Conservation (phyloP, 2,888 invertebrate species). For the Philereme transversata region DNA sequence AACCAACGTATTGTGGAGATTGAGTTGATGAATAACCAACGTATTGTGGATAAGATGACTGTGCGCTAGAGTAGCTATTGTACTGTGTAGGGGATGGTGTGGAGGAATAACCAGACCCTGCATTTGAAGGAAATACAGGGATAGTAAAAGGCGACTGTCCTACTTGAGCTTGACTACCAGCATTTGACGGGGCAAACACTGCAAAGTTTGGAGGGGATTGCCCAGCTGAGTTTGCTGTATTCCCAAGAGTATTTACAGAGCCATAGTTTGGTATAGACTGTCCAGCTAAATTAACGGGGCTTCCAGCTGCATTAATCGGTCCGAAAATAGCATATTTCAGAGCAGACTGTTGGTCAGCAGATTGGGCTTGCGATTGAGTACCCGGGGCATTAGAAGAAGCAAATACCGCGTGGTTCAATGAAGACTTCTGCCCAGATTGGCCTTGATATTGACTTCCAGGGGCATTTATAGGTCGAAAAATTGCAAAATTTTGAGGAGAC, state of each 20-base stretch:
- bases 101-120: constrained; percentile 8
- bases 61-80: neutral
- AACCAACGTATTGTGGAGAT: neutral
- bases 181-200: constrained; percentile 4
- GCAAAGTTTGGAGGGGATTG: constrained; percentile 6
- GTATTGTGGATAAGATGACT: constrained; percentile 7
- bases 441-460: constrained; percentile 8
- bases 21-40: constrained; percentile 8
- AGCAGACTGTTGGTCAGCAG: constrained; percentile 16
- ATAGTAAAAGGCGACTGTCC: constrained; percentile 11
- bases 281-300: neutral
- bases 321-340: constrained; percentile 19
- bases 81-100: constrained; percentile 8
- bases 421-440: constrained; percentile 11
- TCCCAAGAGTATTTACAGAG: neutral
- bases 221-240: neutral
- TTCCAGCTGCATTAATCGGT: constrained; percentile 3
- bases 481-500: constrained; percentile 4
- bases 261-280: constrained; percentile 3
- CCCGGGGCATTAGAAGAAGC: constrained; percentile 8
- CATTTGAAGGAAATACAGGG: neutral
- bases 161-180: neutral
- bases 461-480: constrained; percentile 5
- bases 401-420: constrained; percentile 10
- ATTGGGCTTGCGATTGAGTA: constrained; percentile 5